Conservation (phyloP, 1,140 invertebrate genomes). For the Hycleus cichorii region DNA sequence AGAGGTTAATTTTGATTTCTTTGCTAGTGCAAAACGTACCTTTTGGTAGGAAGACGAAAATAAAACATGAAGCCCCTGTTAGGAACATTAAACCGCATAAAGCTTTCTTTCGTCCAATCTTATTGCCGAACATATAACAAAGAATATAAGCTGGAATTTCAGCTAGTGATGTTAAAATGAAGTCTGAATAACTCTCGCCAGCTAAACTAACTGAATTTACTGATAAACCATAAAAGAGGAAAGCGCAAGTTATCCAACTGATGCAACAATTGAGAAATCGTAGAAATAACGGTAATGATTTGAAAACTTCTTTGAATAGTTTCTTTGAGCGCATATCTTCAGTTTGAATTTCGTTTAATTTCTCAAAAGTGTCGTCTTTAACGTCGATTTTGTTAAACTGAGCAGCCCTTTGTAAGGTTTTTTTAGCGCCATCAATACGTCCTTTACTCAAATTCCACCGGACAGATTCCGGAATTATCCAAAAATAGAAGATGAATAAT, state of each 20-base stretch:
- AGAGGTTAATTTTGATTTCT: not conserved
- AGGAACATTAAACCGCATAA: constrained; percentile 52
- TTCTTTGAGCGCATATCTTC: constrained; percentile 15
- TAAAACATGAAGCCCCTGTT: constrained; percentile 46
- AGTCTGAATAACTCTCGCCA: constrained; percentile 61
- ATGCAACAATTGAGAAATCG: constrained; percentile 56
- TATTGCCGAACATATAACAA: constrained; percentile 56
- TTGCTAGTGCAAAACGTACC: constrained; percentile 13
- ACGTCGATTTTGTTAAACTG: constrained; percentile 53
- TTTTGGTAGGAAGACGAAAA: constrained; percentile 31
- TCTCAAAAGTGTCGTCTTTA: constrained; percentile 46
- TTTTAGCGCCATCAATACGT: constrained; percentile 44
- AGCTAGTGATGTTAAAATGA: constrained; percentile 60
- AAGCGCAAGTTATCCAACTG: constrained; percentile 61
- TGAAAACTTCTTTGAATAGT: constrained; percentile 47
- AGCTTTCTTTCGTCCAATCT: constrained; percentile 54
- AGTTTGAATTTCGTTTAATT: constrained; percentile 18
- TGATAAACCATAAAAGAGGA: constrained; percentile 76
- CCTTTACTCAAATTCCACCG: constrained; percentile 46
- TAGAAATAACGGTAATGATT: constrained; percentile 49
- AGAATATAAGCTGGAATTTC: constrained; percentile 66
- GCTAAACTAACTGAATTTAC: constrained; percentile 71
- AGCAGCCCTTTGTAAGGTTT: constrained; percentile 38
- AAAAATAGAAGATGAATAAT: constrained; percentile 32
- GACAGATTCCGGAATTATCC: constrained; percentile 46